A percentile compares a stretch with the other conserved stretches of the same genome.
phyloP scores from a whole-genome alignment of 2,797 vertebrate genomes.

The Gallinago nigripennis region DNA sequence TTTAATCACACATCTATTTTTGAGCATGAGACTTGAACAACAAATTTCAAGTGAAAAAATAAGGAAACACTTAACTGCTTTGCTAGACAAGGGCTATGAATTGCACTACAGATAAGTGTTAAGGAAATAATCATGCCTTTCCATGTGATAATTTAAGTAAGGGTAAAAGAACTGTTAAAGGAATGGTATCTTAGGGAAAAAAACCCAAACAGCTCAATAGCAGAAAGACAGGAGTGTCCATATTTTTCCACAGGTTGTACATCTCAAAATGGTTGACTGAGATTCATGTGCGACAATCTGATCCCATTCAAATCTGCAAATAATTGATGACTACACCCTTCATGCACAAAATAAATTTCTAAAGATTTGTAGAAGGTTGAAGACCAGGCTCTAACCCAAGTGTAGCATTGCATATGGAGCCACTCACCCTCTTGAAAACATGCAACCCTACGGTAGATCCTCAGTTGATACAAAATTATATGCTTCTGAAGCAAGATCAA shows the following conservation, averaged over 20 bases:
- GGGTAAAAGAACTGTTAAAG: not conserved
- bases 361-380: not conserved
- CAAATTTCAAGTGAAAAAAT: not conserved
- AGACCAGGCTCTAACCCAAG: not conserved
- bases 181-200: not conserved
- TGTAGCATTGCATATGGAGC: not conserved
- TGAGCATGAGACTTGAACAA: not conserved
- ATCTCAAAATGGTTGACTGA: not conserved
- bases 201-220: not conserved
- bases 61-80: not conserved
- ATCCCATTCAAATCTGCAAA: not conserved
- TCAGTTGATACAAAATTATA: not conserved
- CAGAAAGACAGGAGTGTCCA: not conserved
- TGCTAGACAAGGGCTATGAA: not conserved
- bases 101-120: not conserved
- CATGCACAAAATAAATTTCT: not conserved
- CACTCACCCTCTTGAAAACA: not conserved
- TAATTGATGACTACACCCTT: not conserved
- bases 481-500: not conserved
- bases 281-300: not conserved
- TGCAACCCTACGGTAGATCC: not conserved
- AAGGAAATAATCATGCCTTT: not conserved
- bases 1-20: not conserved
- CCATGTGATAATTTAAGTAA: not conserved
- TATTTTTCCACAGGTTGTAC: too few relatives aligned